These are phyloP conservation scores for Echinometra lucunter DNA, from an alignment of 53 echinoderm and acorn worm genomes.

Conservation along the genomic window DNA sequence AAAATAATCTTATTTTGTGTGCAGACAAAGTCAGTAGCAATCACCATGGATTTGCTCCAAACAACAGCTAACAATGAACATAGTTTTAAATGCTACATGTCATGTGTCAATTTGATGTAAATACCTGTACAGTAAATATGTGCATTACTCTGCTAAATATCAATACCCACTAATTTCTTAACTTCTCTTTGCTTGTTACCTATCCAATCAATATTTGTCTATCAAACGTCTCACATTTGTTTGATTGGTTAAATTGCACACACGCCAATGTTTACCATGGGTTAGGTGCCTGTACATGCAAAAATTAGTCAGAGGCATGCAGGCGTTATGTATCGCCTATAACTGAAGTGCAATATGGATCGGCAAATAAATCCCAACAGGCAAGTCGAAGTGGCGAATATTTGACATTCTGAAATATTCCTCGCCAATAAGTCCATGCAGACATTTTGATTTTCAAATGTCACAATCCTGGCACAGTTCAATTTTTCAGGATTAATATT, in stretches of 20 bases:
- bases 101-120: neutral
- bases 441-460: conserved; percentile 21
- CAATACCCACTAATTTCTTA: neutral
- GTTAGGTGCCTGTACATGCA: neutral
- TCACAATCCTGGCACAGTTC: neutral
- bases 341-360: conserved; percentile 5
- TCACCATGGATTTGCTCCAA: neutral
- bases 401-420: neutral
- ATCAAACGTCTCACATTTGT: neutral
- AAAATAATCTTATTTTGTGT: neutral
- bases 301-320: neutral
- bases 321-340: neutral
- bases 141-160: neutral
- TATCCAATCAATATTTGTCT: conserved; percentile 25
- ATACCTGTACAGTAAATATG: no score
- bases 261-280: conserved; percentile 37
- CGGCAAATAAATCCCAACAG: neutral
- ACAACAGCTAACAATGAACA: neutral
- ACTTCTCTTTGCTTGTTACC: neutral
- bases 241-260: neutral
- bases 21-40: neutral
- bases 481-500: neutral
- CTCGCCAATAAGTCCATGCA: neutral
- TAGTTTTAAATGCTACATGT: neutral
- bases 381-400: neutral